Percentiles rank a stretch among this genome's conserved stretches.
These are phyloP conservation scores for Struthidea cinerea DNA, from an alignment of 2,113 vertebrate species.

Conservation along the genomic window DNA sequence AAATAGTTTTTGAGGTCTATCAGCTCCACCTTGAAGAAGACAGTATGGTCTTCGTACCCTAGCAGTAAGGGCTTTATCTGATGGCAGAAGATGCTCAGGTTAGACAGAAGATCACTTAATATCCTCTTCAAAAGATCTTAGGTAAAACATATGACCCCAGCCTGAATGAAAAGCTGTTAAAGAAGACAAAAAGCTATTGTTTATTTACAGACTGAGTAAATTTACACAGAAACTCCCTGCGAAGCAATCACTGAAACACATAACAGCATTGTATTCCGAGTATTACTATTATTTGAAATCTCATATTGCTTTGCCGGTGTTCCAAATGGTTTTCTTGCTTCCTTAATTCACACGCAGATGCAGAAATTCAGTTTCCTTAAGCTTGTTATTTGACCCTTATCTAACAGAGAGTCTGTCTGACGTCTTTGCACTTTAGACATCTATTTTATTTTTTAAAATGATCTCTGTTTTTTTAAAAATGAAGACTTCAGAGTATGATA, in stretches of 20 bases:
- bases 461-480: not conserved
- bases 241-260: not conserved
- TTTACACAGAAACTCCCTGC: not conserved
- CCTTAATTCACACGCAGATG: not conserved
- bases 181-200: not conserved
- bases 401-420: not conserved
- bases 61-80: not conserved
- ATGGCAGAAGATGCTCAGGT: not conserved
- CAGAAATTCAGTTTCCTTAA: not conserved
- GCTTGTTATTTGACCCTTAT: not conserved
- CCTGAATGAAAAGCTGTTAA: not conserved
- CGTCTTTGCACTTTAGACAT: not conserved
- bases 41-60: fast-evolving
- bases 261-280: not conserved
- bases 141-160: not conserved
- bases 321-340: not conserved
- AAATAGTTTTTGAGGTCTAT: not conserved
- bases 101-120: not conserved
- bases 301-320: not conserved
- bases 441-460: not conserved
- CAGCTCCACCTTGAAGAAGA: not conserved
- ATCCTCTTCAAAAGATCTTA: not conserved
- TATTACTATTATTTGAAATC: not conserved
- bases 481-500: not conserved
- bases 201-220: not conserved